Evolutionary conservation across 2,888 invertebrate genomes (phyloP).

Genomic region (Eupithecia exiguata): DNA sequence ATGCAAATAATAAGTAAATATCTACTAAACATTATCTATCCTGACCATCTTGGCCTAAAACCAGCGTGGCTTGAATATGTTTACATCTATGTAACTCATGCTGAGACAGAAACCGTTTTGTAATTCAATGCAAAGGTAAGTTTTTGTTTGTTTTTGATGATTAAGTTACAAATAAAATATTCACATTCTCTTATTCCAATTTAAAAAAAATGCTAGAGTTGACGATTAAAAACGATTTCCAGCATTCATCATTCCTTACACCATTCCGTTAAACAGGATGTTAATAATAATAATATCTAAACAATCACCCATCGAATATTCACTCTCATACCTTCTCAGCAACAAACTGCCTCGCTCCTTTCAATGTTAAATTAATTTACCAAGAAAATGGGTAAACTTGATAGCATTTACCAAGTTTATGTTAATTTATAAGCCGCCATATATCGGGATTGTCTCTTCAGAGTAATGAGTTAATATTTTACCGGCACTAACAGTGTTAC

Average conservation of each 20-base stretch:
- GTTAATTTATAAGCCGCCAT: constrained; percentile 22
- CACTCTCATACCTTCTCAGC: neutral
- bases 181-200: too few relatives aligned
- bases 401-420: constrained; percentile 11
- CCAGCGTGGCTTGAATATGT: too few relatives aligned
- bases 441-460: constrained; percentile 24
- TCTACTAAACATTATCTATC: too few relatives aligned
- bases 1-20: neutral
- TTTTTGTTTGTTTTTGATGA: too few relatives aligned
- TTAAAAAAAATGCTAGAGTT: too few relatives aligned
- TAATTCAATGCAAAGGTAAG: too few relatives aligned
- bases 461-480: constrained; percentile 40
- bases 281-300: neutral
- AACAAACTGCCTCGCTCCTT: neutral
- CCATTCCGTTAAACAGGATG: neutral
- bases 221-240: neutral
- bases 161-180: too few relatives aligned
- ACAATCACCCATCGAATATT: neutral
- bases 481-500: constrained; percentile 30
- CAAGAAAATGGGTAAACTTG: constrained; percentile 8
- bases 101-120: too few relatives aligned
- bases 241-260: neutral
- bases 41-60: too few relatives aligned
- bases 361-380: constrained; percentile 5
- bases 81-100: too few relatives aligned